Conservation (phyloP, 2,113 vertebrate species). For the Zosterops lateralis region DNA sequence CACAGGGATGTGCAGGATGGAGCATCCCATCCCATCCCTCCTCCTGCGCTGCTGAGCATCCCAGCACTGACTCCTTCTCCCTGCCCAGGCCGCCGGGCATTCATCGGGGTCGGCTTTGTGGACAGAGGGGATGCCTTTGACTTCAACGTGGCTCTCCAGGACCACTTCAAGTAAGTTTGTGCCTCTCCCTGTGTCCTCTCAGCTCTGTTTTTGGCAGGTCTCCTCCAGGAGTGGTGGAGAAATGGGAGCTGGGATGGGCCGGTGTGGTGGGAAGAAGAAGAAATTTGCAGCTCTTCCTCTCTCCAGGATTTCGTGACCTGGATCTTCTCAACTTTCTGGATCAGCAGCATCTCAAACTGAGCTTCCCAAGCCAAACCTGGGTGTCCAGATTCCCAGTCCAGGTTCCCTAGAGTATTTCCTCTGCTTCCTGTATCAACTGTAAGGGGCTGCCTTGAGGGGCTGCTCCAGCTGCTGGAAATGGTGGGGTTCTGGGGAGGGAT, state of each 20-base stretch:
- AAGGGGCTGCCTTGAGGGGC: neutral
- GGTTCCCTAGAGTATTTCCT: neutral
- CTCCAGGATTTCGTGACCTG: neutral
- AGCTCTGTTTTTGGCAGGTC: accelerated
- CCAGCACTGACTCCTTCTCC: neutral
- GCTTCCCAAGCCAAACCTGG: neutral
- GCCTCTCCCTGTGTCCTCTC: neutral
- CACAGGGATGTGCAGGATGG: neutral
- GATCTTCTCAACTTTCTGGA: too few relatives aligned
- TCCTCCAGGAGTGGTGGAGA: accelerated
- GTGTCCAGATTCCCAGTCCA: neutral
- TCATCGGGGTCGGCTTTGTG: constrained; percentile 91
- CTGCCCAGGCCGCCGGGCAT: constrained; percentile 86
- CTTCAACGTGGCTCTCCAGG: constrained; percentile 95
- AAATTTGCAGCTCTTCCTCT: neutral
- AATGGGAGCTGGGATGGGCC: neutral
- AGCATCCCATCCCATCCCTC: neutral
- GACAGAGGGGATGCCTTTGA: constrained; percentile 96
- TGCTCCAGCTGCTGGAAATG: neutral
- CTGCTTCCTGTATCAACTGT: accelerated
- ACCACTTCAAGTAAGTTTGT: constrained; percentile 94
- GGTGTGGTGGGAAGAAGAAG: neutral
- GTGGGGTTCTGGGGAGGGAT: neutral
- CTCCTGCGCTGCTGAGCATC: accelerated
- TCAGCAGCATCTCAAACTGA: neutral